phyloP scores from a whole-genome alignment of 2,797 vertebrate genomes.

The Anabas testudineus region DNA sequence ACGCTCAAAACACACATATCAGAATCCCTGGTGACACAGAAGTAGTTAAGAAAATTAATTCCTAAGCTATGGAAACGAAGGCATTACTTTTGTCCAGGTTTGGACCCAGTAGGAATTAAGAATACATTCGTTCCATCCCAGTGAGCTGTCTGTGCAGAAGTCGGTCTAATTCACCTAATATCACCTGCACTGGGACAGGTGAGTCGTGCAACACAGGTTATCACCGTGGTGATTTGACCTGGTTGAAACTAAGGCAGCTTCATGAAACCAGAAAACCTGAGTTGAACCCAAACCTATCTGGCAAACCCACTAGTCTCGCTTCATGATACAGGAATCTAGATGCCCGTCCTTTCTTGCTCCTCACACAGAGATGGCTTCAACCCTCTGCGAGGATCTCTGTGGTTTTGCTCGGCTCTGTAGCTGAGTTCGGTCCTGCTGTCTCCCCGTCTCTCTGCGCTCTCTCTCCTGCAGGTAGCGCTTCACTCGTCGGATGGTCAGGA shows the following conservation, averaged over 20 bases:
- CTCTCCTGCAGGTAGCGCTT: constrained; percentile 65
- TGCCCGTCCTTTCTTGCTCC: neutral
- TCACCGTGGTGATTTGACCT: neutral
- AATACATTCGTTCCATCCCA: neutral
- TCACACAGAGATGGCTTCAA: constrained; percentile 69
- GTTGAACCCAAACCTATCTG: neutral
- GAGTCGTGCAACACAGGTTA: neutral
- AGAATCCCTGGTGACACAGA: too few relatives aligned
- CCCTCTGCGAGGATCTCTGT: constrained; percentile 46
- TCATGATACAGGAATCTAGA: neutral
- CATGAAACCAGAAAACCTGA: too few relatives aligned
- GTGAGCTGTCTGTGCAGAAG: too few relatives aligned
- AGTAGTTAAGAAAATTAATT: too few relatives aligned
- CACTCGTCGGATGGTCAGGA: constrained; percentile 79
- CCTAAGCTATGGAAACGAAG: too few relatives aligned
- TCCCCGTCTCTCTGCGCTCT: constrained; percentile 37
- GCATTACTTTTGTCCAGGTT: neutral
- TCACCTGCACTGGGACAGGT: too few relatives aligned
- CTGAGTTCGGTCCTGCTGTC: neutral
- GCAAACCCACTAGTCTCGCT: neutral
- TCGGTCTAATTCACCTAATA: too few relatives aligned
- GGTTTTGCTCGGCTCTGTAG: neutral
- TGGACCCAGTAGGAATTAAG: neutral
- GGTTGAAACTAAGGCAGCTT: neutral
- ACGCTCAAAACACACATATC: too few relatives aligned